Evolutionary conservation across 2,113 vertebrate species (phyloP).

Genomic region (Ramphastos sulfuratus): DNA sequence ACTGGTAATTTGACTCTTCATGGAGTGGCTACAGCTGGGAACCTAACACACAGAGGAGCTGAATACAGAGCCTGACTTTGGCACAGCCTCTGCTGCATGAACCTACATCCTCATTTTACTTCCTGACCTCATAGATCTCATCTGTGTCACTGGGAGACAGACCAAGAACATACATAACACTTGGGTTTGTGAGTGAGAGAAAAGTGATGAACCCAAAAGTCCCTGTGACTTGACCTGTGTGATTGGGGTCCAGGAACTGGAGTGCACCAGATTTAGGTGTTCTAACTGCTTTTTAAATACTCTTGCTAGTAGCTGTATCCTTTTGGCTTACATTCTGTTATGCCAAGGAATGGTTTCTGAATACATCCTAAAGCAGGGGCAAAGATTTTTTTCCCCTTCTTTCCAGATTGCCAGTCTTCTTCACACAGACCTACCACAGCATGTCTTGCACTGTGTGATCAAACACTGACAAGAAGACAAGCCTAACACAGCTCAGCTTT

Average conservation of each 20-base stretch:
- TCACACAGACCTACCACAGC: not conserved
- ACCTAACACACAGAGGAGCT: not conserved
- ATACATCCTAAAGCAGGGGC: not conserved
- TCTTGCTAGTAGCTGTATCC: not conserved
- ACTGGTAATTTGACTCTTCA: not conserved
- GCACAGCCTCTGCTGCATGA: not conserved
- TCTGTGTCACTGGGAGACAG: not conserved
- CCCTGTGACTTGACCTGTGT: accelerated
- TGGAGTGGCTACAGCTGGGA: not conserved
- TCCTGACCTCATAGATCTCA: not conserved
- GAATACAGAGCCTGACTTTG: not conserved
- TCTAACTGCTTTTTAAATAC: not conserved
- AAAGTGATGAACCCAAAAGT: not conserved
- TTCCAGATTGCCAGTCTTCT: not conserved
- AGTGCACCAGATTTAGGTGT: not conserved
- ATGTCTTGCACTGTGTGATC: not conserved
- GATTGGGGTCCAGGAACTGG: too few species aligned
- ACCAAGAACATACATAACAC: not conserved
- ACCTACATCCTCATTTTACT: not conserved
- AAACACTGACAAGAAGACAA: not conserved
- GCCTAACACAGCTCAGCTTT: not conserved
- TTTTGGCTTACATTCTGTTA: not conserved
- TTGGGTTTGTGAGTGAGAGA: not conserved
- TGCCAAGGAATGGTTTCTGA: not conserved
- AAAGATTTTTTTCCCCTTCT: not conserved